Conservation (phyloP, 1,140 invertebrate genomes). For the Harlomillsia oculata region DNA sequence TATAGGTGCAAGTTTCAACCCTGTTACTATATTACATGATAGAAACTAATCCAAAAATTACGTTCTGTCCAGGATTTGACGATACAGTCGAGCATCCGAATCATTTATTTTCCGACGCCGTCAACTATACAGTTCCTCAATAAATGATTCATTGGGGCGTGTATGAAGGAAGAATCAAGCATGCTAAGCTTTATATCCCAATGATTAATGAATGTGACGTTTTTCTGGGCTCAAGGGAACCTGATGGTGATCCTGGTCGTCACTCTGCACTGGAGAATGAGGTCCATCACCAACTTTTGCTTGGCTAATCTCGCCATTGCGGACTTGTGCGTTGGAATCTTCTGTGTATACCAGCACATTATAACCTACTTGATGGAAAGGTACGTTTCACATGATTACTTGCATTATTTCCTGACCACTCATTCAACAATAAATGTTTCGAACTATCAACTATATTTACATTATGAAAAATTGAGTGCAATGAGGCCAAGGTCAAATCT, state of each 20-base stretch:
- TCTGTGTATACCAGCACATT: slow-evolving; percentile 76
- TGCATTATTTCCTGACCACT: no score
- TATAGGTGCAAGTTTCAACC: no score
- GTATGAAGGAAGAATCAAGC: background rate
- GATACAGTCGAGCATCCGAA: background rate
- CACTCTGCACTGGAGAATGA: slow-evolving; percentile 59
- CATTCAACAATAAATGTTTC: background rate
- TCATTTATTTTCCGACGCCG: background rate
- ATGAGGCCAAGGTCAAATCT: no score
- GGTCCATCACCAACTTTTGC: slow-evolving; percentile 34
- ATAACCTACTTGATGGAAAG: slow-evolving; percentile 56
- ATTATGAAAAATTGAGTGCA: no score
- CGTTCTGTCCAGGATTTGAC: no score
- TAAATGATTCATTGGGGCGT: background rate
- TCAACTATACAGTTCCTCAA: background rate
- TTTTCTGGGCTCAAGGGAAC: slow-evolving; percentile 54
- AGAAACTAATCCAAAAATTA: no score
- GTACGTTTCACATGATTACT: no score
- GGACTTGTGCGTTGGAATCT: slow-evolving; percentile 71
- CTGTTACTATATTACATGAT: no score
- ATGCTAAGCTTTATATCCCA: background rate
- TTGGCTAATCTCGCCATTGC: slow-evolving; percentile 66
- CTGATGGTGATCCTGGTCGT: slow-evolving; percentile 71
- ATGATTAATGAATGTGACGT: background rate
- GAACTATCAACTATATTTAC: no score